Conservation (phyloP, 2,888 invertebrate species). For the Lumbricus terrestris region DNA sequence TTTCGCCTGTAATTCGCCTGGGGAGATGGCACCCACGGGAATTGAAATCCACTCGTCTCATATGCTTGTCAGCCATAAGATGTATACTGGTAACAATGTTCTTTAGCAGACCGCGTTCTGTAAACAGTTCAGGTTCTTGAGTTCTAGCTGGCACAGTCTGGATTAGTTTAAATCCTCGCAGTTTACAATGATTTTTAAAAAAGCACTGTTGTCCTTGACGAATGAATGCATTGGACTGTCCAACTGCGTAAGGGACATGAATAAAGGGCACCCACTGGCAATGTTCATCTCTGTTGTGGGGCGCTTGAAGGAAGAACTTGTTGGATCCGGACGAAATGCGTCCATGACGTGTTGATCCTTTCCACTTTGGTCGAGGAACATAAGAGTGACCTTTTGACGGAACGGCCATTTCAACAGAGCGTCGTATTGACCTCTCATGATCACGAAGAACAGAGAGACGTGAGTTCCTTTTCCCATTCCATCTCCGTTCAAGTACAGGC, state of each 20-base stretch:
- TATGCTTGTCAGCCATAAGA: not conserved
- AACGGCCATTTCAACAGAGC: conserved; percentile 54
- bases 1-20: not conserved
- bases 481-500: conserved; percentile 55
- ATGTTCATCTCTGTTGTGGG: conserved; percentile 58
- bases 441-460: conserved; percentile 55
- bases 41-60: not conserved
- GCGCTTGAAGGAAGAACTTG: conserved; percentile 53
- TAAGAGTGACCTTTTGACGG: conserved; percentile 48
- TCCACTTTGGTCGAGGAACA: conserved; percentile 52
- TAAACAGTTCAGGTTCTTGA: not conserved
- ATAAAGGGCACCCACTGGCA: conserved; percentile 57
- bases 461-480: conserved; percentile 54
- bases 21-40: not conserved
- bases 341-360: conserved; percentile 50
- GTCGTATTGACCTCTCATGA: conserved; percentile 51
- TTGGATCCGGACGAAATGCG: conserved; percentile 56
- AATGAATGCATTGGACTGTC: conserved; percentile 41
- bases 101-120: not conserved
- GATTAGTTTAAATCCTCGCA: conserved; percentile 20
- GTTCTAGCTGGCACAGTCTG: not conserved
- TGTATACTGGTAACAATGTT: not conserved
- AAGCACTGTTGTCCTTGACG: conserved; percentile 50
- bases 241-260: conserved; percentile 42
- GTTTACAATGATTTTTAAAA: conserved; percentile 49